Base-by-base conservation (phyloP, 2,888 invertebrate species). In the Julus scandinavius region DNA sequence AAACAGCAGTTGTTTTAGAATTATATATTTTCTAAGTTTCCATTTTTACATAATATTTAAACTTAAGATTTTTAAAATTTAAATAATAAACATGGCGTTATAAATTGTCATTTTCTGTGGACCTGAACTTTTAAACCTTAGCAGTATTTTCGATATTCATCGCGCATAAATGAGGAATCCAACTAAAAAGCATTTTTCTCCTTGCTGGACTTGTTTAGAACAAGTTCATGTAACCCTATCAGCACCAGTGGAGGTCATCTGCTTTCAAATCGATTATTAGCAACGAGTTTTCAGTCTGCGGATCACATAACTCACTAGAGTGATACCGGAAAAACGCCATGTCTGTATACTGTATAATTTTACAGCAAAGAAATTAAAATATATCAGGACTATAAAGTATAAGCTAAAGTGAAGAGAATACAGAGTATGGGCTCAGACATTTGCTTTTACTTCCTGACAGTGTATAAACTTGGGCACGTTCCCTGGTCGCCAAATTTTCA, bases 51-150 rank as follows among this genome's bases (percentile, higher is more conserved):
- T n/a, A n/a, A n/a, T n/a, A n/a, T 45, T 45, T 45, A 45, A 45
- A 45, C 41, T 45, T 45, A 45, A 45, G 41, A 38, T 38, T 5
- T 15, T 38, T 29, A 13, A 29, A 80, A 80, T 80, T n/a, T n/a
- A n/a, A n/a, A n/a, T n/a, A 13, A 80, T 80, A 15, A 13, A n/a
- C 29, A 80, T n/a, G 9, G 80, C 13, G 13, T 38, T 15, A 15
- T 80, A 13, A 13, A 13, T 29, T 72, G 38, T 4, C 15, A 80
- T 38, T 38, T 80, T 40, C 38, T 11, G 5, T 2, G 38, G 38
- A 80, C 9, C 4, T 80, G 80, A 80, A 80, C 80, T 80, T 38
- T 80, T 80, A 38, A 80, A 80, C 80, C 80, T 80, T 80, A 20
- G 63, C 80, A 80, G 72, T 29, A 15, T 80, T 38, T 11, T 4